phyloP scores from a whole-genome alignment of 2,797 vertebrate species.

The Australoheros facetus region DNA sequence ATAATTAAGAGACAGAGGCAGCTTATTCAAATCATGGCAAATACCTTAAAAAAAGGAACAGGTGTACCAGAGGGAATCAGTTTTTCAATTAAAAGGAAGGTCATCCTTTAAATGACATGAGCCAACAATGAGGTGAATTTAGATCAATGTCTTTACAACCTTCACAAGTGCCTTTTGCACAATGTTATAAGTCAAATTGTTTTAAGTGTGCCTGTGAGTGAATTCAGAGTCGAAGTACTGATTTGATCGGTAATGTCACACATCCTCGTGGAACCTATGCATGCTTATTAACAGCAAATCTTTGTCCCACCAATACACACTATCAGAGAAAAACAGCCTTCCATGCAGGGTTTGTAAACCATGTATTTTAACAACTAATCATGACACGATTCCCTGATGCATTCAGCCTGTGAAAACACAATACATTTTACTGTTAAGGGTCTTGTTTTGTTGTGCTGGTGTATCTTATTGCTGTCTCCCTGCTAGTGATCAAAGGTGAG shows the following conservation, averaged over 20 bases:
- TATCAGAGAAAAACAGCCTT: background rate
- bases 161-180: background rate
- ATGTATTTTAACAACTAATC: background rate
- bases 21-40: background rate
- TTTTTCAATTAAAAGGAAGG: constrained; percentile 2
- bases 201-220: background rate
- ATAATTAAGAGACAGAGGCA: background rate
- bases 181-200: background rate
- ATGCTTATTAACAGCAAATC: background rate
- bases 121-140: background rate
- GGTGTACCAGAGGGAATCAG: background rate
- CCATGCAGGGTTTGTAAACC: background rate
- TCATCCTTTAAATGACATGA: background rate
- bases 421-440: background rate
- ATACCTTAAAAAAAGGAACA: background rate
- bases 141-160: background rate
- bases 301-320: background rate
- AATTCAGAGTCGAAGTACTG: no score
- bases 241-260: background rate
- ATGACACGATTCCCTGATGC: background rate
- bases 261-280: background rate
- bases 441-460: background rate
- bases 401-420: background rate
- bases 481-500: background rate
- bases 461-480: background rate